Evolutionary conservation across 2,888 invertebrate genomes (phyloP), one percentile per base, ranked within the genome.

Genomic region (Sminthurides aquaticus): DNA sequence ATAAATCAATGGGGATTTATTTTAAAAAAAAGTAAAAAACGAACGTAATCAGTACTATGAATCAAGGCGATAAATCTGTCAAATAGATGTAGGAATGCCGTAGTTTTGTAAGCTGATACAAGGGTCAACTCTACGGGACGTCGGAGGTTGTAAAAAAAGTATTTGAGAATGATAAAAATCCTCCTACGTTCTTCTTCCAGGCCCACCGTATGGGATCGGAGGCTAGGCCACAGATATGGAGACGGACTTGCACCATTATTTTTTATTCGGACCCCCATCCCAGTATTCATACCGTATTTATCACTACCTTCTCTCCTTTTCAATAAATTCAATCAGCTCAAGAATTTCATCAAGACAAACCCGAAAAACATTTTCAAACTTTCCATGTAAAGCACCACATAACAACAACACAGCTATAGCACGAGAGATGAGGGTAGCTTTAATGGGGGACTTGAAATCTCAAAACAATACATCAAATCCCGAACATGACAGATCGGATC

Each of bases 1-100:
- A 75, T 75, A 75, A 75, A 75, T 75, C 75, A 75, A 75, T 75
- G 73, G 73, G 75, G 75, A 75, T 75, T 75, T 75, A 75, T 73
- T 75, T 75, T 73, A 73, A 75, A 69, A 74, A 75, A 64, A 58
- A 49, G 58, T 58, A 64, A 64, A 64, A 64, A 64, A 64, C 64
- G 52, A 58, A 74, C 75, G 73, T 72, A 75, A 75, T 75, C 75
- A 74, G 75, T 75, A 75, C 74, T 75, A 72, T 74, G 73, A 75
- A 75, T 75, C 75, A 75, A 71, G 72, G 75, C 75, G 73, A 75
- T 75, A 75, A 75, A 75, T 75, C 75, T 74, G 75, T 74, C 75
- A 75, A 75, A 75, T 73, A 71, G 72, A 75, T 75, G 73, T 71
- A 73, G 75, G 75, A 75, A 75, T 75, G 75, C 73, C 72, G 75